Base-by-base conservation (phyloP, 2,888 invertebrate genomes). In the Helleia helle region DNA sequence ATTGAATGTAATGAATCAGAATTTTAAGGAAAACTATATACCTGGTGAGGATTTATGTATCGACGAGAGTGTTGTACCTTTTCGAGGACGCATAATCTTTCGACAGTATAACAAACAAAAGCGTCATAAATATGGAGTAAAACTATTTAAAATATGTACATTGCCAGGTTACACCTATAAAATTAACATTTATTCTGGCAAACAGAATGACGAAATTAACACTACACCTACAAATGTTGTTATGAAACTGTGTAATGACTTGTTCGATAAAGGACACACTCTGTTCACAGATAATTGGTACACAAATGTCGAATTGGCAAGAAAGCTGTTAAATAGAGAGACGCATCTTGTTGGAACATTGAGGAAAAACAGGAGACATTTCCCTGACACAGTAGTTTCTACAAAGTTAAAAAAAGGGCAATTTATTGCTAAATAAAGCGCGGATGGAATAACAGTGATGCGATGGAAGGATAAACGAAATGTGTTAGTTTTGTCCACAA, bases 391-490 rank as follows among this genome's bases (percentile, higher is more conserved):
- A 9, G 48, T 55, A n/a, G 48, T 52, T 41, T 38, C 29, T 36
- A 44, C 13, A 40, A 52, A 48, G 41, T 40, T 40, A 42, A 43
- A 46, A 47, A 39, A 34, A 31, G 41, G 49, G 15, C 42, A 53
- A 29, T 46, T 48, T 40, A 12, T 24, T 37, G 49, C 50, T 11
- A 44, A 43, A 31, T 49, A 52, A 44, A 51, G 11, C 36, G 39
- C 40, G 17, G 18, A 47, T 22, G 41, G 39, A 22, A 44, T 47
- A 9, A 41, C 41, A 24, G 25, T 34, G 36, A 46, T 53, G 46
- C 50, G 53, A 38, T 53, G 52, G 52, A 50, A 49, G 17, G 50
- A 52, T 28, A 52, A 50, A 34, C 13, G 51, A 6, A 48, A 51
- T 34, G 52, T 15, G n/a, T n/a, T n/a, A n/a, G n/a, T 47, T 48